Base-by-base conservation (phyloP, 2,888 invertebrate species). In the Panopea generosa region DNA sequence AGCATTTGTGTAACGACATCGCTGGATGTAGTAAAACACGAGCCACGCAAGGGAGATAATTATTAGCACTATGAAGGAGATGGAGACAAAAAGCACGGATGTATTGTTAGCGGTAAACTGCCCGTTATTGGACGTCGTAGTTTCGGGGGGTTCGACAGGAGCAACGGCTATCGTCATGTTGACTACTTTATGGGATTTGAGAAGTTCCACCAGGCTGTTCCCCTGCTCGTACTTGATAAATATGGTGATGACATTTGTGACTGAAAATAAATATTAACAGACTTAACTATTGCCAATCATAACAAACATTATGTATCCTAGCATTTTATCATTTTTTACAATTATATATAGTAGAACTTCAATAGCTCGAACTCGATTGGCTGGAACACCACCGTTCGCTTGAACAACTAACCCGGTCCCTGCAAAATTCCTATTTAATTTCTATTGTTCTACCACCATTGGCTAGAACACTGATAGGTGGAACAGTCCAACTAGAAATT, bases 31-130 rank as follows among this genome's bases (percentile, higher is more conserved):
- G 94, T 98, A 98, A 94, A 98, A 98, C 75, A 98, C 96, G 49
- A 98, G 95, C 98, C 98, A 98, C 24, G 98, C 97, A 87, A 98
- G 94, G 1, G 97, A 97, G 84, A 98, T 97, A 87, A 98, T 96
- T 97, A 98, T 97, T 86, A 98, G 94, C 76, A 98, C 96, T 86
- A 98, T 97, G 94, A 98, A 98, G 1, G 98, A 98, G 85, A 98
- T 97, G 79, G 98, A 97, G 68, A 98, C 98, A 93, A 98, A 98
- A 85, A 98, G 94, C 88, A 98, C 97, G 1, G 97, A 97, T 11
- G 97, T 97, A 92, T 90, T 91, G 93, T 97, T 97, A 62, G 87
- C 85, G 43, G 78, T 86, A 16, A 81, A 65, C n/a, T 77, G 72
- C 60, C 74, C 82, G 24, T 68, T 56, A 16, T 45, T 33, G 0